Percentiles rank a stretch among this genome's conserved stretches.
These are phyloP conservation scores for Barbus barbus DNA, from an alignment of 2,113 vertebrate genomes.

Conservation along the genomic window DNA sequence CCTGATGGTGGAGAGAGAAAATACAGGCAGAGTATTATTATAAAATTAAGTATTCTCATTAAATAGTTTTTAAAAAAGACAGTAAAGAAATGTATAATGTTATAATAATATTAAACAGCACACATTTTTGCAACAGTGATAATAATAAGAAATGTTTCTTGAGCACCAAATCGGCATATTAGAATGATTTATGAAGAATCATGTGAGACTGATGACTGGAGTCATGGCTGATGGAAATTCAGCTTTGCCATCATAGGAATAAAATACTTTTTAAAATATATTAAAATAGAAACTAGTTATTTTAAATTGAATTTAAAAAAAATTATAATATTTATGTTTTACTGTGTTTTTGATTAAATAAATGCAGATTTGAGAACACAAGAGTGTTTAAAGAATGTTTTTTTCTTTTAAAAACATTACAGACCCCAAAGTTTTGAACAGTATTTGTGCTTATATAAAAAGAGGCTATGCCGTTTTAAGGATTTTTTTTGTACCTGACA, in stretches of 20 bases:
- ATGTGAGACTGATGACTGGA: no score
- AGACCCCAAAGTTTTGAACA: background rate
- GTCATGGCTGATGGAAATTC: no score
- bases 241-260: no score
- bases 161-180: no score
- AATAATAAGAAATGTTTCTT: no score
- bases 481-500: conserved; percentile 79
- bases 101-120: background rate
- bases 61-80: background rate
- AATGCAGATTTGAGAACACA: background rate
- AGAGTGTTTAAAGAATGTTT: background rate
- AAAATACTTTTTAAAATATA: no score
- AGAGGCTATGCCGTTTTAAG: background rate
- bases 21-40: background rate
- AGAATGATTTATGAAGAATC: no score
- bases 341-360: no score
- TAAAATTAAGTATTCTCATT: background rate
- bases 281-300: no score
- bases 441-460: background rate
- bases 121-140: no score
- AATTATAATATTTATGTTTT: no score
- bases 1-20: conserved; percentile 69
- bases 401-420: background rate
- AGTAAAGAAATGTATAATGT: background rate
- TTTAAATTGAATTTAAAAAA: no score